These are phyloP conservation scores for Pachycephala philippinensis DNA, from an alignment of 2,113 vertebrate genomes.

Conservation along the genomic window DNA sequence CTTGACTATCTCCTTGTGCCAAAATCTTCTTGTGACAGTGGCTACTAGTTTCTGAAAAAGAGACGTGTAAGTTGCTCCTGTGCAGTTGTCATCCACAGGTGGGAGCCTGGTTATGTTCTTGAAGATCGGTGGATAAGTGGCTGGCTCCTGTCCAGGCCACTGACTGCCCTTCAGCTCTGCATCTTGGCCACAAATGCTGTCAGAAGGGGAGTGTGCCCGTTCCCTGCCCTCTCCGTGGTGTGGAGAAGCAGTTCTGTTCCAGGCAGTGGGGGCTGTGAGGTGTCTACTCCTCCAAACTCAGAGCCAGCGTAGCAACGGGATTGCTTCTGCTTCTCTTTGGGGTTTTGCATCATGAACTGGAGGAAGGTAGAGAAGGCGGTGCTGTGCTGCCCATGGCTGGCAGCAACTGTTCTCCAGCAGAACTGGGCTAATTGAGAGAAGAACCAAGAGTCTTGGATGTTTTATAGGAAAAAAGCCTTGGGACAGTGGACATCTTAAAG, in stretches of 20 bases:
- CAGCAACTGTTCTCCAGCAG: not conserved
- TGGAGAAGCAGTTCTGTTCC: not conserved
- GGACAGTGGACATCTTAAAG: not conserved
- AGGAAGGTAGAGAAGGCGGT: not conserved
- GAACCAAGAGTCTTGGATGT: not conserved
- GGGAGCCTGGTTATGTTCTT: not conserved
- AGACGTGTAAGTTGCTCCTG: not conserved
- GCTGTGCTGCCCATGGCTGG: not conserved
- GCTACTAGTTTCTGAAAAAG: not conserved
- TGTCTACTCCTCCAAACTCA: not conserved
- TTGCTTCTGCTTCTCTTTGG: not conserved
- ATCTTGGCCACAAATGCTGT: not conserved
- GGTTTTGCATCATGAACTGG: not conserved
- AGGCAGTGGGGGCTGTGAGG: not conserved
- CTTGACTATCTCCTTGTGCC: not conserved
- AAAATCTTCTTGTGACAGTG: not conserved
- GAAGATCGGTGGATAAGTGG: not conserved
- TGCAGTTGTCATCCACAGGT: not conserved
- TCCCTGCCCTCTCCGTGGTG: not conserved
- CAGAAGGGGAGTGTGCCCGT: not conserved
- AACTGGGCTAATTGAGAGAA: not conserved
- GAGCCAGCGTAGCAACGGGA: rapidly evolving
- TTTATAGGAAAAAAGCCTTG: not conserved
- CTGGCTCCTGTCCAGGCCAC: rapidly evolving
- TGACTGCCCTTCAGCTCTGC: not conserved